These are phyloP conservation scores for Stercorarius parasiticus DNA, from an alignment of 2,113 vertebrate species.

Conservation along the genomic window DNA sequence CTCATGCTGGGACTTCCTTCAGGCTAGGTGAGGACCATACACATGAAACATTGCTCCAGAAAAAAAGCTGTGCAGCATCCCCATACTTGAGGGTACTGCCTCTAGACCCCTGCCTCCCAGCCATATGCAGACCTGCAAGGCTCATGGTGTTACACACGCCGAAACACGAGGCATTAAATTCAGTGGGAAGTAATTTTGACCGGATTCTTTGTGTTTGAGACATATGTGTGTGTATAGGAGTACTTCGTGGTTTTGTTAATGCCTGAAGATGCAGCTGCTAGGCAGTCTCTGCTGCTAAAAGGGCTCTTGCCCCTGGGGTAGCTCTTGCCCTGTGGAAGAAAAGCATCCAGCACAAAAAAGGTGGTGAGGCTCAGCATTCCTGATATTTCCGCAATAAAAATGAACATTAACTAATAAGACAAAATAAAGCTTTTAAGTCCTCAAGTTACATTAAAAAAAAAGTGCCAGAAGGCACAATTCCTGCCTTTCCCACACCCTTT, in stretches of 20 bases:
- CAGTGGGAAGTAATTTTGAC: background rate
- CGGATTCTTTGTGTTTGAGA: background rate
- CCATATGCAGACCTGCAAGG: background rate
- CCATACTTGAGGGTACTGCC: fast-evolving
- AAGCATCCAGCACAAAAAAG: background rate
- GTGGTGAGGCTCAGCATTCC: background rate
- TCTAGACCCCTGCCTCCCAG: background rate
- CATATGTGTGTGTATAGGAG: background rate
- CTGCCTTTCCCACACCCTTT: background rate
- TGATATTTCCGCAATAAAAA: background rate
- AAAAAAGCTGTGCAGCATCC: background rate
- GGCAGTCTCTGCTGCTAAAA: background rate
- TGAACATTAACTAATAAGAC: background rate
- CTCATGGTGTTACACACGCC: background rate
- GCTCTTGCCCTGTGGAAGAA: background rate
- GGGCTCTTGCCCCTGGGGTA: background rate
- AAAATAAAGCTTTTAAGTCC: background rate
- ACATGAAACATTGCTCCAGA: background rate
- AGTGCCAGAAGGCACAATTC: background rate
- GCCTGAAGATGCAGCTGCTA: background rate
- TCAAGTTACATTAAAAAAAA: background rate
- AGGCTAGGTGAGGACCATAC: background rate
- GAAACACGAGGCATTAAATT: background rate
- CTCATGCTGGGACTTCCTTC: background rate
- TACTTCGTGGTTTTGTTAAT: background rate